Conservation (phyloP, 2,888 invertebrate species). For the Yponomeuta malinellus region DNA sequence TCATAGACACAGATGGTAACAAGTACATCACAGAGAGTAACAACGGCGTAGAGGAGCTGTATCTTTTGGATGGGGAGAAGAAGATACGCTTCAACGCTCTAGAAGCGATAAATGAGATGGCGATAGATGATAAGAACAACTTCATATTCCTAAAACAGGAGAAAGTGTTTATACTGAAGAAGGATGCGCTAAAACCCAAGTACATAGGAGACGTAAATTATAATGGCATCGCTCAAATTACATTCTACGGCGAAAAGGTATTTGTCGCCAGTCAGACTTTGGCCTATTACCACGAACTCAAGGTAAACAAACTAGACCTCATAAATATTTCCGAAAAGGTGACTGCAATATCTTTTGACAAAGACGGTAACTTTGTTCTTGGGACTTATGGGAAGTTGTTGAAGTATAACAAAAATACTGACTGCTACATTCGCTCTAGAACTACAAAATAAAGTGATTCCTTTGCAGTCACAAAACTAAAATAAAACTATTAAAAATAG, state of each 20-base stretch:
- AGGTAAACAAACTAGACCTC: conserved; percentile 40
- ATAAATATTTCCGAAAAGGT: conserved; percentile 46
- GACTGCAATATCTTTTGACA: conserved; percentile 56
- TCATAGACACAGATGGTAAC: conserved; percentile 55
- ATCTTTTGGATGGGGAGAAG: conserved; percentile 43
- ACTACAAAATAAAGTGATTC: conserved; percentile 5
- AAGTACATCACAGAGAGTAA: conserved; percentile 51
- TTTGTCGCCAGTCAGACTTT: conserved; percentile 51
- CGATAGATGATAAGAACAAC: conserved; percentile 54
- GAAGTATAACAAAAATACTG: conserved; percentile 42
- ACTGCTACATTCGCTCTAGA: conserved; percentile 36
- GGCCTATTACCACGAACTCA: conserved; percentile 50
- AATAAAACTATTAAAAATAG: background rate
- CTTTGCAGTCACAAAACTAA: background rate
- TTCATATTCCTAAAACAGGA: conserved; percentile 54
- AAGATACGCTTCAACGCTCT: conserved; percentile 45
- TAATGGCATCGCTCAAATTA: conserved; percentile 53
- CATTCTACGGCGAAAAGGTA: conserved; percentile 44
- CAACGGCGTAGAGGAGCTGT: conserved; percentile 52
- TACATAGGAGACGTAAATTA: conserved; percentile 46
- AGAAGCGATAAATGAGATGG: conserved; percentile 50
- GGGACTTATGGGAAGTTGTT: conserved; percentile 47
- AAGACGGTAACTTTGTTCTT: conserved; percentile 44
- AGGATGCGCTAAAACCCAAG: conserved; percentile 35
- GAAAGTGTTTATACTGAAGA: conserved; percentile 46